Conservation (phyloP, 2,113 vertebrate species). For the Ardeotis arabs region DNA sequence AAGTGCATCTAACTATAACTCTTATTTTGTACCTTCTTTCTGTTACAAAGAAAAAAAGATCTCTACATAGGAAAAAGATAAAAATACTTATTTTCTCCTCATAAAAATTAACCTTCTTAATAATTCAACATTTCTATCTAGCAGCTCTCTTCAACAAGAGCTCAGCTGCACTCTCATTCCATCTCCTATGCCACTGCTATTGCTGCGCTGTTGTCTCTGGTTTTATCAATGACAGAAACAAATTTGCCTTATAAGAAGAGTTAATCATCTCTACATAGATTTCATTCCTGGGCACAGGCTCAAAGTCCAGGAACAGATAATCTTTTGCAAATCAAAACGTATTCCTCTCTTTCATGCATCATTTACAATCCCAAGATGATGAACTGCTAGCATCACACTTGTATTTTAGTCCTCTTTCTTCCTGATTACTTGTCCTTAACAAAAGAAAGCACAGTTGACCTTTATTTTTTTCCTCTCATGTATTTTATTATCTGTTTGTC, state of each 20-base stretch:
- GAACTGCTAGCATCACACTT: conserved; percentile 24
- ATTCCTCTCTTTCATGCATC: conserved; percentile 44
- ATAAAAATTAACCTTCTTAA: not conserved
- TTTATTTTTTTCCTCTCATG: not conserved
- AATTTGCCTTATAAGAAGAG: conserved; percentile 1
- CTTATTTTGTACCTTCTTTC: not conserved
- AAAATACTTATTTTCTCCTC: not conserved
- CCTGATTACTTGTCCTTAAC: not conserved
- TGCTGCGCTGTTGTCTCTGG: not conserved
- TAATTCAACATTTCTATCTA: not conserved
- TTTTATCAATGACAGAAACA: conserved; percentile 46
- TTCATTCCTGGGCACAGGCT: conserved; percentile 12
- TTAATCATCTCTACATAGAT: conserved; percentile 28
- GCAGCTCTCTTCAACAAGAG: not conserved
- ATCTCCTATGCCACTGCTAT: not conserved
- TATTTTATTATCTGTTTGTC: conserved; percentile 2
- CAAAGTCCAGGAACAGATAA: conserved; percentile 43
- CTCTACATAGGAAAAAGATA: not conserved
- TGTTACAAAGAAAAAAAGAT: not conserved
- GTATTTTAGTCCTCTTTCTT: conserved; percentile 18
- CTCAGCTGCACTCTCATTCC: not conserved
- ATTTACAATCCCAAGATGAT: conserved; percentile 31
- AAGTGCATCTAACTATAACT: not conserved
- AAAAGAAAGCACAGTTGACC: conserved; percentile 34
- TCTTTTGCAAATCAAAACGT: conserved; percentile 51